Base-by-base conservation (phyloP, 1,140 invertebrate species). In the Lethrus apterus region DNA sequence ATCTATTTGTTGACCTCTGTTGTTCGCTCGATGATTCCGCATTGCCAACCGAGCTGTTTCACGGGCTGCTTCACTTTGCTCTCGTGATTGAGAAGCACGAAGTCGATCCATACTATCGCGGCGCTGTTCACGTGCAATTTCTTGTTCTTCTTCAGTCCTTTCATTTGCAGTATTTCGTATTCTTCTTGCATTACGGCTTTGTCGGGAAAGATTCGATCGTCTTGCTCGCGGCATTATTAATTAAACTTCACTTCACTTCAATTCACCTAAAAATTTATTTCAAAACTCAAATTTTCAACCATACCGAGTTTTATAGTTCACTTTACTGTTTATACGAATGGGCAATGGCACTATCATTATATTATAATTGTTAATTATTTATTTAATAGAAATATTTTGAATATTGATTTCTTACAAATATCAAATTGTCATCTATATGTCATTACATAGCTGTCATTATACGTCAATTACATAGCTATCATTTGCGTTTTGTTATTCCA, bases 31-130 rank as follows among this genome's bases (percentile, higher is more conserved):
- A 26, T n/a, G 24, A 26, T 26, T 26, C n/a, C 24, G 24, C 56
- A 60, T 64, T 60, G 44, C 52, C 48, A 57, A 59, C 52, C 58
- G 45, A 63, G 58, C 55, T 26, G 59, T 63, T 63, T 62, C 50
- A 63, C 61, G 60, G 56, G 54, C 57, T 62, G 56, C 58, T 26
- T 63, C 59, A 17, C 55, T 63, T 62, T 63, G 58, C 60, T 65
- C 50, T 62, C 44, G 54, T 46, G 48, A 29, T 51, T 54, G 42
- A 46, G 52, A 51, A 54, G 48, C 48, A 49, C 46, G 50, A 52
- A 48, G 45, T 48, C 46, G 46, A 33, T 32, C 50, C 46, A 53
- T 53, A 53, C 51, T 50, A 53, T 13, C 51, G 46, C 47, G 43
- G 43, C 47, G 46, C 51, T 45, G 8, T 49, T 53, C 49, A 23